Evolutionary conservation across 2,113 vertebrate genomes (phyloP).

Genomic region (Boleophthalmus pectinirostris): DNA sequence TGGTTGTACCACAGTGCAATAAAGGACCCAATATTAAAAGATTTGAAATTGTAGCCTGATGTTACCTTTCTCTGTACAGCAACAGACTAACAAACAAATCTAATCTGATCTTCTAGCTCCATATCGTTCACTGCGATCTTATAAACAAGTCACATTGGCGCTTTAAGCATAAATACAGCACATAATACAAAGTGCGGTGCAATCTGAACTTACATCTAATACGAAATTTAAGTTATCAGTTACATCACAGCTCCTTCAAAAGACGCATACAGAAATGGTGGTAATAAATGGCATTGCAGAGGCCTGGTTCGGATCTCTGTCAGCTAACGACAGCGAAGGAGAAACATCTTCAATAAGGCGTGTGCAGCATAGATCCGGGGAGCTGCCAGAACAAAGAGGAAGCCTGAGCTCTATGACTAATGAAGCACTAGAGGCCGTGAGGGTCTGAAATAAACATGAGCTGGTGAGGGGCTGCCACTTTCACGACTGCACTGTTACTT

Average conservation of each 20-base stretch:
- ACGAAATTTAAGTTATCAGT: not conserved
- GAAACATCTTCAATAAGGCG: constrained; percentile 16
- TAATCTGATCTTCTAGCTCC: not conserved
- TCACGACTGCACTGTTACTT: constrained; percentile 13
- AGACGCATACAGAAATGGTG: not conserved
- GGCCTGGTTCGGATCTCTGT: not conserved
- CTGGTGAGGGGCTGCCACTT: constrained; percentile 8
- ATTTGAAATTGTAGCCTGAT: not conserved
- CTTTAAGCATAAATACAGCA: not conserved
- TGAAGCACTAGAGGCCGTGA: constrained; percentile 40
- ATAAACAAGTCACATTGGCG: constrained; percentile 17
- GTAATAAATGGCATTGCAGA: constrained; percentile 1
- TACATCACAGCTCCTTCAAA: not conserved
- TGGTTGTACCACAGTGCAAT: too few relatives aligned
- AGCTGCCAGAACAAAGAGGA: constrained; percentile 38
- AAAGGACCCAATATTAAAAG: not conserved
- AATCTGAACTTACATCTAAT: constrained; percentile 3
- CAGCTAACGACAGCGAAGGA: constrained; percentile 8
- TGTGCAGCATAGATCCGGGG: constrained; percentile 1
- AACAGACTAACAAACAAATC: not conserved
- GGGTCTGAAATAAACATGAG: constrained; percentile 50
- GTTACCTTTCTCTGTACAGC: not conserved
- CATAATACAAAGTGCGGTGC: not conserved
- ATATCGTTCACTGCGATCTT: constrained; percentile 15
- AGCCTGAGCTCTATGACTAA: constrained; percentile 25